Base-by-base conservation (phyloP, 2,797 vertebrate species). In the Lutjanus campechanus region DNA sequence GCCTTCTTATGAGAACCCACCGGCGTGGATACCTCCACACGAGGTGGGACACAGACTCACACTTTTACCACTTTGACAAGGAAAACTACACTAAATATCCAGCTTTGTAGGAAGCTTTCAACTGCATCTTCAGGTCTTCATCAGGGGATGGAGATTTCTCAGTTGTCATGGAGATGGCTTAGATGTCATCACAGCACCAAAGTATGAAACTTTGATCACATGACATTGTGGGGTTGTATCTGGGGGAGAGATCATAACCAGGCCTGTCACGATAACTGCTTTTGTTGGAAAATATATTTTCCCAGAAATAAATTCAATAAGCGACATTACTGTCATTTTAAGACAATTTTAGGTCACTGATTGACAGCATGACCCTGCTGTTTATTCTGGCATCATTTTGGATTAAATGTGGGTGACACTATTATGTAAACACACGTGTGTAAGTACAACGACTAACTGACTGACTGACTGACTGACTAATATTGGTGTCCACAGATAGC, bases 1-100 rank as follows among this genome's bases (percentile, higher is more conserved):
- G 80, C 97, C 98, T 20, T 96, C 96, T 0, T 99, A 98, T 81
- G 98, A 98, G 89, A 97, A 96, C 79, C 97, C 97, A 2, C 98
- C 98, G n/a, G 96, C 97, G 5, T 98, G 98, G 97, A 98, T 98
- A 46, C 95, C 97, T 13, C 93, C 96, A 22, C 97, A 97, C n/a
- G 97, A 99, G 95, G 98, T 97, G 81, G 25, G 90, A 0, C 16
- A 43, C 29, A 43, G 0, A 58, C 8, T 36, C n/a, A 59, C 16
- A 22, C 10, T 11, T 46, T 51, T 22, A 20, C 19, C 8, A 55
- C 40, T 11, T 13, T 29, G 19, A 59, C 17, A 12, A n/a, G 19
- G 17, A 4, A 47, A 51, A 44, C 43, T 62, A 8, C 8, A 22
- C 20, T 9, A 6, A 9, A 22, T 15, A 15, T 10, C 8, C 1